Percentiles rank a stretch among this genome's conserved stretches.
Conservation (phyloP, 2,113 vertebrate species). For the Macrotis lagotis region DNA sequence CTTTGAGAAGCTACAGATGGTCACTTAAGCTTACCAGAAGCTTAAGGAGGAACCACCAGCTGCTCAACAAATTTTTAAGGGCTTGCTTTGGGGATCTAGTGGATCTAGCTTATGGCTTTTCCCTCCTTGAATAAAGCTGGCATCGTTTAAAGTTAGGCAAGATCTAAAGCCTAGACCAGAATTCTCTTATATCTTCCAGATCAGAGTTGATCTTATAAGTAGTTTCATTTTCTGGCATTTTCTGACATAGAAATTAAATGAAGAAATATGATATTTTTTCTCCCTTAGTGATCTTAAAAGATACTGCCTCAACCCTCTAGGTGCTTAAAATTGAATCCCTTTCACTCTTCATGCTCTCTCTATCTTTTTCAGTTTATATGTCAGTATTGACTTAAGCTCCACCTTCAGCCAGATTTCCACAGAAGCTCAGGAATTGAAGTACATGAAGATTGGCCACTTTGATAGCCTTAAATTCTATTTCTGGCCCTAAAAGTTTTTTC, state of each 20-base stretch:
- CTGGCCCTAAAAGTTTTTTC: slow-evolving; percentile 16
- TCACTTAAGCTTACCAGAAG: too few relatives aligned
- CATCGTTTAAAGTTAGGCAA: too few relatives aligned
- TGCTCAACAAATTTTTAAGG: too few relatives aligned
- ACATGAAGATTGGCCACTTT: background rate
- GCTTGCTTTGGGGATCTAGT: too few relatives aligned
- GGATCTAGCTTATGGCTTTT: too few relatives aligned
- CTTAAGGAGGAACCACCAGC: too few relatives aligned
- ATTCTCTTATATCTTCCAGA: too few relatives aligned
- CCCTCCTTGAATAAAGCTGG: too few relatives aligned
- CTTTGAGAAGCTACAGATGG: too few relatives aligned
- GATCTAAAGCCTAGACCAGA: too few relatives aligned
- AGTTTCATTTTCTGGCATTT: too few relatives aligned
- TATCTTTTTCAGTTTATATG: background rate
- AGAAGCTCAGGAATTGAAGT: background rate
- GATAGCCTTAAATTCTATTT: background rate
- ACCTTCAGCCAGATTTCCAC: background rate
- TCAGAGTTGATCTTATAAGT: too few relatives aligned
- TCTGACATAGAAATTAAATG: background rate
- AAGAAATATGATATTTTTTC: background rate
- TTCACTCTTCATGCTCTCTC: background rate
- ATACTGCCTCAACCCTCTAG: background rate
- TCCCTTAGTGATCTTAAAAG: background rate
- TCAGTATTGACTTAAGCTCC: slow-evolving; percentile 18
- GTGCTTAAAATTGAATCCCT: background rate